Evolutionary conservation across 2,888 invertebrate species (phyloP).

Genomic region (Diaphora mendica): DNA sequence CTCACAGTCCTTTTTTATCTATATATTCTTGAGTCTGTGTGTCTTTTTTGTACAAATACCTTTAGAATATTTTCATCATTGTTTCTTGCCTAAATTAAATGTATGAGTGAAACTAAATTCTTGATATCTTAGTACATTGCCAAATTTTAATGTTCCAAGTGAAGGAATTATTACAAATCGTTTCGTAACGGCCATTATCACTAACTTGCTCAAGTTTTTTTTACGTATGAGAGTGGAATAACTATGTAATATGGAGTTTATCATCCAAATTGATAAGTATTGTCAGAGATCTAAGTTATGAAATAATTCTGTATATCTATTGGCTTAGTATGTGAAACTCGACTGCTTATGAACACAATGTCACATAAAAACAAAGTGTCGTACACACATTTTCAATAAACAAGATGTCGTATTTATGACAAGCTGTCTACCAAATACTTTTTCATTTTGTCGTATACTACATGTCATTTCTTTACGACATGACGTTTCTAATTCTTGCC

Average conservation of each 20-base stretch:
- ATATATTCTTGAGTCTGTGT: neutral
- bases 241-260: slow-evolving; percentile 21
- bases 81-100: neutral
- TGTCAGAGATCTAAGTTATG: slow-evolving; percentile 1
- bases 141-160: neutral
- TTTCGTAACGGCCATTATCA: slow-evolving; percentile 24
- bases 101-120: neutral
- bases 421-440: neutral
- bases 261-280: slow-evolving; percentile 36
- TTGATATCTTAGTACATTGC: neutral
- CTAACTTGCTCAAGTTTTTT: slow-evolving; percentile 50
- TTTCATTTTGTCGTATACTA: neutral
- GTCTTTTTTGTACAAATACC: neutral
- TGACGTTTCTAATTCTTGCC: neutral
- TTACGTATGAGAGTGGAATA: slow-evolving; percentile 40
- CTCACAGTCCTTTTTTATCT: neutral
- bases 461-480: neutral
- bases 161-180: slow-evolving; percentile 38
- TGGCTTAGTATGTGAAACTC: neutral
- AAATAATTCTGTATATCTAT: neutral
- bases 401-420: neutral
- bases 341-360: neutral
- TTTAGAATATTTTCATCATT: neutral
- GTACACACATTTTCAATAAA: neutral
- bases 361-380: slow-evolving; percentile 2